phyloP scores from a whole-genome alignment of 2,888 invertebrate genomes.

The Lymantria dispar region DNA sequence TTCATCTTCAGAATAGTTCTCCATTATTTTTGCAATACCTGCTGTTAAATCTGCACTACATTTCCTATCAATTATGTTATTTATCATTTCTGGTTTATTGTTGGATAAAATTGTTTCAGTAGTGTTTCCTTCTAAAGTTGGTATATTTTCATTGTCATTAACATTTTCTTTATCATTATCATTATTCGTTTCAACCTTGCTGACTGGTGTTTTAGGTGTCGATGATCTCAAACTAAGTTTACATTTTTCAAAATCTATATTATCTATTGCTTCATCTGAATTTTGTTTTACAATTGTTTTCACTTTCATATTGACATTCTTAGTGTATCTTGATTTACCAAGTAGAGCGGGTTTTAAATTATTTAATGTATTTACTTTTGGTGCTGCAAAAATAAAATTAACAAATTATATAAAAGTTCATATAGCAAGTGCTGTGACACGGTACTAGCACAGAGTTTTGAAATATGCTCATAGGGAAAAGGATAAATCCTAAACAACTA shows the following conservation, averaged over 20 bases:
- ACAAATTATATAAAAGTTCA: not conserved
- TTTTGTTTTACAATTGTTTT: constrained; percentile 45
- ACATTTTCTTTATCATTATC: constrained; percentile 34
- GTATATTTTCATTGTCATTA: constrained; percentile 12
- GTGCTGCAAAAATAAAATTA: constrained; percentile 30
- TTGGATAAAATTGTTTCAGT: constrained; percentile 1
- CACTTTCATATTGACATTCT: constrained; percentile 35
- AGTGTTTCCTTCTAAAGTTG: constrained; percentile 16
- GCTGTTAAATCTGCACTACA: constrained; percentile 41
- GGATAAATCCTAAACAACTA: too few species aligned
- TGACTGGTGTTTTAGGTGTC: constrained; percentile 18
- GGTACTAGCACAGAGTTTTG: too few species aligned
- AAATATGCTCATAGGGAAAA: too few species aligned
- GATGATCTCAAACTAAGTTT: constrained; percentile 61
- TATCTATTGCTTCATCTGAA: constrained; percentile 60
- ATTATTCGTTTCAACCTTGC: constrained; percentile 18
- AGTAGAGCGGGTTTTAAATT: constrained; percentile 49
- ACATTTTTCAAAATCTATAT: constrained; percentile 65
- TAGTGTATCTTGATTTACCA: constrained; percentile 35
- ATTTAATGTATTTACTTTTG: constrained; percentile 30
- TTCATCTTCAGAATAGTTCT: constrained; percentile 65
- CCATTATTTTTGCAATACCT: constrained; percentile 59
- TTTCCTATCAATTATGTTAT: constrained; percentile 14
- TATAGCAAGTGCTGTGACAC: too few species aligned
- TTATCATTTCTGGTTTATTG: constrained; percentile 4